phyloP scores from a whole-genome alignment of 2,113 vertebrate genomes.

The Mesitornis unicolor region DNA sequence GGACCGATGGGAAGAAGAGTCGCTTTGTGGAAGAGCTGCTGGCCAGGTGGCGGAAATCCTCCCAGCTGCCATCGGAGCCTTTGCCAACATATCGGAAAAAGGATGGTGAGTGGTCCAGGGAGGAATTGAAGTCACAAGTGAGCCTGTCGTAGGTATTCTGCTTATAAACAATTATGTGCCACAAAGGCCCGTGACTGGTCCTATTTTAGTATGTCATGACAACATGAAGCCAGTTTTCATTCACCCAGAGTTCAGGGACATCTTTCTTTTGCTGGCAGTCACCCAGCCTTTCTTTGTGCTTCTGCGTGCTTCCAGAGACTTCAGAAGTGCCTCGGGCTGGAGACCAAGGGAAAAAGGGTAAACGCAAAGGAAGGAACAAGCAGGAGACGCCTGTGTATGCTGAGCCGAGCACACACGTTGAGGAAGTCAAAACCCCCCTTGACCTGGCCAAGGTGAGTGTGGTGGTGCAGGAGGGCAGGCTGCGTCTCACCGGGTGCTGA shows the following conservation, averaged over 20 bases:
- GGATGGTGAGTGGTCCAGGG: conserved; percentile 57
- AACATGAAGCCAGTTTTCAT: neutral
- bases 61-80: conserved; percentile 55
- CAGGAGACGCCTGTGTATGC: conserved; percentile 73
- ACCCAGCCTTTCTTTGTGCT: neutral
- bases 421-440: conserved; percentile 91
- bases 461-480: rapidly evolving
- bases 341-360: conserved; percentile 84
- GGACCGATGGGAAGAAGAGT: conserved; percentile 83
- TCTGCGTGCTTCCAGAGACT: conserved; percentile 41
- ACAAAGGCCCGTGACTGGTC: rapidly evolving
- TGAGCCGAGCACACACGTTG: conserved; percentile 69
- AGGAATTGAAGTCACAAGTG: neutral
- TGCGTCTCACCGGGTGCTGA: neutral
- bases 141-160: neutral
- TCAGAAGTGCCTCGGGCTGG: conserved; percentile 68
- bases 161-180: neutral
- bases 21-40: conserved; percentile 88
- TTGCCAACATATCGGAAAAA: conserved; percentile 57
- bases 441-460: conserved; percentile 89
- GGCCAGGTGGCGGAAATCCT: conserved; percentile 77
- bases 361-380: conserved; percentile 92
- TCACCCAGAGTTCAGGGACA: neutral
- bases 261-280: neutral
- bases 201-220: rapidly evolving